These are phyloP conservation scores for Helicoverpa zea DNA, from an alignment of 1,140 invertebrate genomes.

Conservation along the genomic window DNA sequence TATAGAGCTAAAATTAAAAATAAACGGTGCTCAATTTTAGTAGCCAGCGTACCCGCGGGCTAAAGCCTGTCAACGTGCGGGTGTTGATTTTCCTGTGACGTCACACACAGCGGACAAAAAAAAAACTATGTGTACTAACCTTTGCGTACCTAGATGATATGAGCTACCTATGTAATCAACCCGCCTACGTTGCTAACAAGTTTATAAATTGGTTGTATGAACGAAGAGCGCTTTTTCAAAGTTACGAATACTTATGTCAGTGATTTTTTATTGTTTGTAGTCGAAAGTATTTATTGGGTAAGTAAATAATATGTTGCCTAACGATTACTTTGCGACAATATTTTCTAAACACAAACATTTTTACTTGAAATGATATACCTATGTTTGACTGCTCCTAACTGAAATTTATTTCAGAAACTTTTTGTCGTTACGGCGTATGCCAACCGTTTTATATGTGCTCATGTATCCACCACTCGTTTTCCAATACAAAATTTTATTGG, in stretches of 20 bases:
- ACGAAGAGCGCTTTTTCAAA: background rate
- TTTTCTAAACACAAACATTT: background rate
- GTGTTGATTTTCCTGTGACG: conserved; percentile 14
- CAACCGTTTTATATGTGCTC: conserved; percentile 36
- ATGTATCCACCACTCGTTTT: conserved; percentile 15
- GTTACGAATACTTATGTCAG: background rate
- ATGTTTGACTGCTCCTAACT: conserved; percentile 27
- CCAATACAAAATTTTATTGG: conserved; percentile 41
- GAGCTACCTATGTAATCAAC: background rate
- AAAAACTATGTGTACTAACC: background rate
- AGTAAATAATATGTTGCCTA: background rate
- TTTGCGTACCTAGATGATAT: background rate
- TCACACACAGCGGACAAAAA: background rate
- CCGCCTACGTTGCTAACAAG: background rate
- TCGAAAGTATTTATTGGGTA: conserved; percentile 5
- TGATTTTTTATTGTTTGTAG: background rate
- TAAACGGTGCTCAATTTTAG: background rate
- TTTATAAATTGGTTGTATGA: background rate
- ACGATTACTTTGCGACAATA: background rate
- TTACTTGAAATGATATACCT: background rate
- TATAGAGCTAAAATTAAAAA: background rate
- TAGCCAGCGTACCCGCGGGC: background rate
- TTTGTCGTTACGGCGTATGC: conserved; percentile 38
- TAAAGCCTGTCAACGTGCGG: background rate
- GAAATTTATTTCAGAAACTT: conserved; percentile 38